phyloP scores from a whole-genome alignment of 2,113 vertebrate genomes.

The Leucoraja erinaceus region DNA sequence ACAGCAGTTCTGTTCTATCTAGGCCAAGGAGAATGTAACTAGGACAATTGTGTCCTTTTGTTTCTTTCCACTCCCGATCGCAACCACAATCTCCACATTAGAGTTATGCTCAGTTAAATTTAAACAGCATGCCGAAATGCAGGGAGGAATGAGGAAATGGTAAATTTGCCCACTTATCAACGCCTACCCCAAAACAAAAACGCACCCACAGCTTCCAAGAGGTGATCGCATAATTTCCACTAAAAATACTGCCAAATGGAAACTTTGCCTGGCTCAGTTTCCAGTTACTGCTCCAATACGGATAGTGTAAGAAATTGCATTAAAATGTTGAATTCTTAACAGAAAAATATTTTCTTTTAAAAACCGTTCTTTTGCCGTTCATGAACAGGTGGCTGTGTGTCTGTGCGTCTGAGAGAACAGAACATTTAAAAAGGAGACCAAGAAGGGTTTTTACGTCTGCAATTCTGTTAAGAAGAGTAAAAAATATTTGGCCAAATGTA shows the following conservation, averaged over 20 bases:
- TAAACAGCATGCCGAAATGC: neutral
- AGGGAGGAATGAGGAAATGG: neutral
- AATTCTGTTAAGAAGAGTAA: neutral
- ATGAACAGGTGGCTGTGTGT: neutral
- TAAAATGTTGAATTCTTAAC: neutral
- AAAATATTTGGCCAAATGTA: neutral
- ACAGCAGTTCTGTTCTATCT: neutral
- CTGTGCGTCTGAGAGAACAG: neutral
- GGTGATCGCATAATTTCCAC: neutral
- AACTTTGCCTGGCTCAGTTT: neutral
- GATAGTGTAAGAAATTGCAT: neutral
- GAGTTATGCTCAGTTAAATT: neutral
- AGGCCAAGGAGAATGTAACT: constrained; percentile 18
- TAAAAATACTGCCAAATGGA: neutral
- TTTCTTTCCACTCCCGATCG: too few species aligned
- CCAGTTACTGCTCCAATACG: neutral
- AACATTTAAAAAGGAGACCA: too few species aligned
- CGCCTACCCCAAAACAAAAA: neutral
- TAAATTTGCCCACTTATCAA: too few species aligned
- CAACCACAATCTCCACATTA: neutral
- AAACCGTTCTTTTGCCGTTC: neutral
- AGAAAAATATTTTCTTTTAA: neutral
- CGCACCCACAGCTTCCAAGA: neutral
- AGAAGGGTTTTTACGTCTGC: neutral
- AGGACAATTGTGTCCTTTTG: constrained; percentile 19